Evolutionary conservation across 2,888 invertebrate species (phyloP), one percentile per base, ranked within the genome.

Genomic region (Notodonta ziczac): DNA sequence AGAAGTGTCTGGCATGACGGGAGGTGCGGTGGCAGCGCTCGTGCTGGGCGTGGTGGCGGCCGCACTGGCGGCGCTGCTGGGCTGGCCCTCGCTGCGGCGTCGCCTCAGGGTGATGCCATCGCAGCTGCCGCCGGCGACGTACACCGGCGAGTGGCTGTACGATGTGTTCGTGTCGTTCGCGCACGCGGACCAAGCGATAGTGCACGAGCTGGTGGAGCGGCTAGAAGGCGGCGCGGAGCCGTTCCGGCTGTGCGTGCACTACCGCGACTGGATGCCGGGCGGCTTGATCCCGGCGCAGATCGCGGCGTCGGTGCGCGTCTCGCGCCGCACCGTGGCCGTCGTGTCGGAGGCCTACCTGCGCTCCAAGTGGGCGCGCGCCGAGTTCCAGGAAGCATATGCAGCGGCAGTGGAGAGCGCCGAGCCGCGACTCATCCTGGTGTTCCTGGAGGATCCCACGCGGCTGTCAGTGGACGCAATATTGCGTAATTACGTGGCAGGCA

Each of bases 151-250:
- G 46, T 46, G 46, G 46, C 6, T n/a, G 42, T 97, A 96, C 83
- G 97, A 97, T 83, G 97, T 96, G 0, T 97, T 97, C 82, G 94
- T 97, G 66, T 97, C 97, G 74, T 97, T 95, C 80, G 96, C 97
- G 4, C 96, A 97, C 79, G 94, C 95, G 81, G 97, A 97, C 80
- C 95, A 96, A 75, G 94, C 95, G 13, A 96, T 97, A 78, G 95
- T 97, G 4, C 87, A 94, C 0, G 94, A 95, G 65, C 83, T 97
- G 61, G 93, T 96, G 57, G 94, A 95, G 0, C 94, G 94, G 39
- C 87, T 97, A 57, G 97, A 97, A 66, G 50, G 89, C 59, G 69
- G 59, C 54, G 95, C 94, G 0, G 90, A 91, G 44, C 59, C 64
- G 57, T 68, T 64, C 48, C 76, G 74, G 77, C 85, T 97, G 6